These are phyloP conservation scores for Lycophotia porphyrea DNA, from an alignment of 2,888 invertebrate genomes.

Conservation along the genomic window DNA sequence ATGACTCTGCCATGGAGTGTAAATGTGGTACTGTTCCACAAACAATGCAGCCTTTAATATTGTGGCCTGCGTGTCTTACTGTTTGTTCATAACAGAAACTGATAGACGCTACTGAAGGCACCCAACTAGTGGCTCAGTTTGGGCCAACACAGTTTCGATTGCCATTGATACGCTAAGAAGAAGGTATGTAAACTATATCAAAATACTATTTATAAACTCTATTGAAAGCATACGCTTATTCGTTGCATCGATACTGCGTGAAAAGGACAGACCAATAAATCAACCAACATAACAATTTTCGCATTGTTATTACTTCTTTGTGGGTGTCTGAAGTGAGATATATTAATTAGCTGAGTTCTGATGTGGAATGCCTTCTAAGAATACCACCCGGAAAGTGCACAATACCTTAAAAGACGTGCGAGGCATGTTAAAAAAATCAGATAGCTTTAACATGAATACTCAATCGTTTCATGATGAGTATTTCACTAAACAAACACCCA, in stretches of 20 bases:
- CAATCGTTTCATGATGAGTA: constrained; percentile 33
- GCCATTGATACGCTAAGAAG: not conserved
- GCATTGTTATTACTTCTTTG: not conserved
- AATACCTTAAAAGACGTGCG: constrained; percentile 14
- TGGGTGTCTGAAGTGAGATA: not conserved
- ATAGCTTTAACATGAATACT: constrained; percentile 25
- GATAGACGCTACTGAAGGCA: not conserved
- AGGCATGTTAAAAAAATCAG: constrained; percentile 18
- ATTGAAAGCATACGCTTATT: not conserved
- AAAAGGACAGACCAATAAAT: not conserved
- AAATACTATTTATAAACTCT: not conserved
- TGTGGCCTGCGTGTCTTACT: not conserved
- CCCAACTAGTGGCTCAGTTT: not conserved
- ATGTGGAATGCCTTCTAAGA: constrained; percentile 5
- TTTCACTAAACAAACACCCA: constrained; percentile 45
- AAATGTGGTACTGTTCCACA: not conserved
- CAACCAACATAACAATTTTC: not conserved
- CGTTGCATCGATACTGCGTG: not conserved
- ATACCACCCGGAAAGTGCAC: constrained; percentile 38
- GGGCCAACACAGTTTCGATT: not conserved
- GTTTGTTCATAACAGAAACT: not conserved
- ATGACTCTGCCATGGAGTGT: not conserved
- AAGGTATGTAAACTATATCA: not conserved
- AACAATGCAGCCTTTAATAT: not conserved
- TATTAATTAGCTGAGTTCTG: constrained; percentile 15